These are phyloP conservation scores for Harlomillsia oculata DNA, from an alignment of 1,140 invertebrate genomes.

Conservation along the genomic window DNA sequence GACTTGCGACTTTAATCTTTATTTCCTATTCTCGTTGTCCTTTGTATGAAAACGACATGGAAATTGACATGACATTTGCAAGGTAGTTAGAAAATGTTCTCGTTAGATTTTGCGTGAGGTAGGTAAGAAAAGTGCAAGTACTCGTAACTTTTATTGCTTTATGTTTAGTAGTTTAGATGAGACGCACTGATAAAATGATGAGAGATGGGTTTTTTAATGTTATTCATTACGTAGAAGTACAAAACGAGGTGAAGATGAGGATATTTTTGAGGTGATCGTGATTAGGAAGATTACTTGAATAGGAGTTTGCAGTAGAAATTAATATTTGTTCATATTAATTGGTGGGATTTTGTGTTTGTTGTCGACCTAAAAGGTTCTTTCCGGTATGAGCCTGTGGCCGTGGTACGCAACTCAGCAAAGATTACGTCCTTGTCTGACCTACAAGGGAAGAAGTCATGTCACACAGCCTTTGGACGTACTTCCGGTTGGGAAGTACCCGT, in stretches of 20 bases:
- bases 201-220: neutral
- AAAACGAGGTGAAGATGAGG: neutral
- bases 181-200: neutral
- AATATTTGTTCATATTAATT: neutral
- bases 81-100: too few relatives aligned
- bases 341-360: neutral
- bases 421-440: slow-evolving; percentile 55
- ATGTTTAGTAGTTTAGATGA: too few relatives aligned
- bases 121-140: too few relatives aligned
- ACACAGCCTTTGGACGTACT: slow-evolving; percentile 66
- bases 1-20: too few relatives aligned
- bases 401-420: slow-evolving; percentile 57
- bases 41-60: too few relatives aligned
- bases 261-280: neutral
- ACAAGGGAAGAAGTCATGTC: slow-evolving; percentile 63
- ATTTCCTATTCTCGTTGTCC: too few relatives aligned
- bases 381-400: slow-evolving; percentile 65
- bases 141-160: too few relatives aligned
- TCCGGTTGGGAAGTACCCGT: slow-evolving; percentile 61
- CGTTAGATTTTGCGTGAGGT: too few relatives aligned
- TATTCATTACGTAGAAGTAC: neutral
- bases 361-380: slow-evolving; percentile 52
- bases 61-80: too few relatives aligned
- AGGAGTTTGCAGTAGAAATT: neutral
- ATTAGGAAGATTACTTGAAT: too few relatives aligned